A percentile compares a stretch with the other conserved stretches of the same genome.
Evolutionary conservation across 2,113 vertebrate species (phyloP).

Genomic region (Numenius arquata): DNA sequence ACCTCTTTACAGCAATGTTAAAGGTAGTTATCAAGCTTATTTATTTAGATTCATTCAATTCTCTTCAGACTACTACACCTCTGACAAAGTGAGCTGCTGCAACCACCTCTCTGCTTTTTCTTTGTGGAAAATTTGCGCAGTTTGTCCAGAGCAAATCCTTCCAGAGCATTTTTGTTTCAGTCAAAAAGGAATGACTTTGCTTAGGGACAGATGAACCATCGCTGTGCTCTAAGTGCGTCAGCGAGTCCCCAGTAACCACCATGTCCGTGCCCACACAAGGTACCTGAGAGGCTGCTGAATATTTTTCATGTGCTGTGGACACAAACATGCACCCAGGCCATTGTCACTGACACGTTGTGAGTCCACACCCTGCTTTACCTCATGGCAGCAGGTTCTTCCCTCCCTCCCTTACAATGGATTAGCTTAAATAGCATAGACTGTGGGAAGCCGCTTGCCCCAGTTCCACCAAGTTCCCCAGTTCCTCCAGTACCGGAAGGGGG

Average conservation of each 20-base stretch:
- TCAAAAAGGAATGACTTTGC: neutral
- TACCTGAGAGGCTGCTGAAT: neutral
- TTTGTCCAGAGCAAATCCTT: neutral
- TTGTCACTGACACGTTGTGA: rapidly evolving
- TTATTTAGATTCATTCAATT: neutral
- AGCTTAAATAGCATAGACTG: neutral
- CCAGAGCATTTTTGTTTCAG: neutral
- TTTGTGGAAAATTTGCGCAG: neutral
- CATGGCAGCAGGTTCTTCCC: rapidly evolving
- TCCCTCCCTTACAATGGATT: neutral
- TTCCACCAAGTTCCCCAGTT: neutral
- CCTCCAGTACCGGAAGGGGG: too few species aligned
- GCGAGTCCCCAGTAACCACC: neutral
- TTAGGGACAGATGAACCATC: neutral
- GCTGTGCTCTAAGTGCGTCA: neutral
- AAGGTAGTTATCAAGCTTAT: neutral
- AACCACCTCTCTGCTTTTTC: neutral
- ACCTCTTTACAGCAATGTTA: neutral
- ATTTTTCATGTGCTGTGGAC: neutral
- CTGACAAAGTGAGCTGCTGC: neutral
- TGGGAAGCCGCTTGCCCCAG: neutral
- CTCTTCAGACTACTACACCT: neutral
- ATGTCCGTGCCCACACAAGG: rapidly evolving
- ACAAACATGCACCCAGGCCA: rapidly evolving
- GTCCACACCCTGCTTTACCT: neutral